Base-by-base conservation (phyloP, 1,140 invertebrate genomes). In the Lanistes nyassanus region DNA sequence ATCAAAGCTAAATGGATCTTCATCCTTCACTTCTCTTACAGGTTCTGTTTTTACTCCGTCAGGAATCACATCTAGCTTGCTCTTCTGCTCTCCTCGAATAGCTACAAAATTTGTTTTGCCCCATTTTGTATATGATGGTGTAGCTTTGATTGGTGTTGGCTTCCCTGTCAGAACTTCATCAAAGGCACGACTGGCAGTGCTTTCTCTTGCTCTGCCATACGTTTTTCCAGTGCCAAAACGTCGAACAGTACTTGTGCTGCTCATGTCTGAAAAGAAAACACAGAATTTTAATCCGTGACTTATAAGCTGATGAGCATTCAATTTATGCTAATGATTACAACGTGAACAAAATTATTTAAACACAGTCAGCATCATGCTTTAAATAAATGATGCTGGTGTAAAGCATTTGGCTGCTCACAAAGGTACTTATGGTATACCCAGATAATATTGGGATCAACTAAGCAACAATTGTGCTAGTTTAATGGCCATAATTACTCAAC, bases 1-100 rank as follows among this genome's bases (percentile, higher is more conserved):
- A 55, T 83, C 83, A 80, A 85, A 85, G 64, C 81, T 80, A 53
- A 85, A 85, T n/a, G 80, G 80, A 76, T 85, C 83, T 29, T 79
- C 74, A 7, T 65, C 73, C 37, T 77, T 77, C 74, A 77, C 74
- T 16, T 76, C 51, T 71, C 81, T 81, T 19, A 78, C 76, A 58
- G n/a, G 77, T 69, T 77, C 67, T 47, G 19, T 47, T 16, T 47
- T 47, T 0, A 47, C 42, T 29, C 74, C 73, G 65, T 80, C 74
- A 55, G 74, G 73, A 31, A 72, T 69, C 51, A 36, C 67, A 31
- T 75, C 79, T 42, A 73, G 37, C 53, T 64, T 70, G 36, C n/a
- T 29, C 42, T 62, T 74, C 56, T 60, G 39, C 56, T 80, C 75
- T 34, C 81, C 79, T 71, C 80, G 76, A 5, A 83, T 73, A n/a